phyloP scores from a whole-genome alignment of 2,888 invertebrate species.

The Strigamia maritima region DNA sequence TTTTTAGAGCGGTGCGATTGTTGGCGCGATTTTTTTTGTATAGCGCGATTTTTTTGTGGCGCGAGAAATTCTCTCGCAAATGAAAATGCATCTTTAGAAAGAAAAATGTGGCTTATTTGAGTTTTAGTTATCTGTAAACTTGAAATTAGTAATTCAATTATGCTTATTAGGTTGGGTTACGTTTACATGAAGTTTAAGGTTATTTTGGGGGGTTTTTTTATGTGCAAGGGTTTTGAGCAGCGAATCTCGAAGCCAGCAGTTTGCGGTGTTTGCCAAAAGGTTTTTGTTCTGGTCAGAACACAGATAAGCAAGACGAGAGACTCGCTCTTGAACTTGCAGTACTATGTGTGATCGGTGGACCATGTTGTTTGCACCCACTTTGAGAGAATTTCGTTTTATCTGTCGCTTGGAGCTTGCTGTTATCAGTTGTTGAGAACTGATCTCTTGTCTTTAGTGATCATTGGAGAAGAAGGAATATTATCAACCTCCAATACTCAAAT shows the following conservation, averaged over 20 bases:
- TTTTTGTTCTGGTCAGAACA: background rate
- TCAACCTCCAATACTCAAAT: background rate
- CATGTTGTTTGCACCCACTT: conserved; percentile 20
- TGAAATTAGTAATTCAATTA: too few species aligned
- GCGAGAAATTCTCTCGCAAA: too few species aligned
- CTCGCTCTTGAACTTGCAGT: background rate
- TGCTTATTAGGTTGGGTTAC: too few species aligned
- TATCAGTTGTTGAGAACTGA: conserved; percentile 25
- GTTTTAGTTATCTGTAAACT: too few species aligned
- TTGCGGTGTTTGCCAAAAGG: conserved; percentile 23
- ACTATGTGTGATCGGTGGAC: conserved; percentile 11
- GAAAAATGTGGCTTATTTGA: too few species aligned
- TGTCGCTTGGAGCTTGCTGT: conserved; percentile 2
- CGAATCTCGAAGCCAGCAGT: background rate
- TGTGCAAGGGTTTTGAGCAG: background rate
- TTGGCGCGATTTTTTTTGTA: too few species aligned
- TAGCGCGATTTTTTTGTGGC: too few species aligned
- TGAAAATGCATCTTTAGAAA: too few species aligned
- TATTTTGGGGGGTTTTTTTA: too few species aligned
- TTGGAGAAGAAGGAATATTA: background rate
- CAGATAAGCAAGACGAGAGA: background rate
- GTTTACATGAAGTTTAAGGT: too few species aligned
- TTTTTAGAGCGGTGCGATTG: too few species aligned
- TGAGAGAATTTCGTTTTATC: conserved; percentile 9
- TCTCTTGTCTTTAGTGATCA: background rate